phyloP scores from a whole-genome alignment of 2,113 vertebrate genomes.

The Brienomyrus brachyistius region DNA sequence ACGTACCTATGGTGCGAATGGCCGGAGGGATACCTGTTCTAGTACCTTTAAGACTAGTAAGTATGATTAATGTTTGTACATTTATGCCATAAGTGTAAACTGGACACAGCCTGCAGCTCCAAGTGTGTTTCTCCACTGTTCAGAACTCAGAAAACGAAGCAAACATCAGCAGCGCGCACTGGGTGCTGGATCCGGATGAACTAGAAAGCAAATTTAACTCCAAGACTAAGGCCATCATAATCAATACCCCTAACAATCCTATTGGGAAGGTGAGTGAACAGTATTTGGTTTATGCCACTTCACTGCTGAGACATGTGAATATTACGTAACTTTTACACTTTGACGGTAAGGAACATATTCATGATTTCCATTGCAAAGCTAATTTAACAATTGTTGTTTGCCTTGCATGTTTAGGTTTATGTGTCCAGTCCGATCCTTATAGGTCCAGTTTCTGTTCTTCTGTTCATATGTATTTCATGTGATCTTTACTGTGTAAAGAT shows the following conservation, averaged over 20 bases:
- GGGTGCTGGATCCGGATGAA: constrained; percentile 78
- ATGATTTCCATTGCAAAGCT: not conserved
- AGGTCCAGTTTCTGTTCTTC: not conserved
- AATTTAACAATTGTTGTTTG: not conserved
- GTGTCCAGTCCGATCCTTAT: not conserved
- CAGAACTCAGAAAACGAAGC: constrained; percentile 59
- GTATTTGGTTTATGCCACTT: not conserved
- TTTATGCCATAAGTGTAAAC: not conserved
- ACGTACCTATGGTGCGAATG: constrained; percentile 90
- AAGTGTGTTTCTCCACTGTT: not conserved
- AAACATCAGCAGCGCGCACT: constrained; percentile 70
- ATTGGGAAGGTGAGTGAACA: constrained; percentile 74
- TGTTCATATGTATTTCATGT: not conserved
- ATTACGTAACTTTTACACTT: not conserved
- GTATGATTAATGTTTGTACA: constrained; percentile 41
- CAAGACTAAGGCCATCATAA: constrained; percentile 89
- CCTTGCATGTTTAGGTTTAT: not conserved
- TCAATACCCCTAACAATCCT: constrained; percentile 93
- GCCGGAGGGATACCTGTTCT: constrained; percentile 80
- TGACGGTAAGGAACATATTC: not conserved
- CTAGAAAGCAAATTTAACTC: constrained; percentile 86
- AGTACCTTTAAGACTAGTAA: constrained; percentile 77
- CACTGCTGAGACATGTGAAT: not conserved
- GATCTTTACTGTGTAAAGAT: not conserved
- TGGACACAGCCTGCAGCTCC: not conserved